Evolutionary conservation across 2,888 invertebrate species (phyloP).

Genomic region (Mactromeris polynyma): DNA sequence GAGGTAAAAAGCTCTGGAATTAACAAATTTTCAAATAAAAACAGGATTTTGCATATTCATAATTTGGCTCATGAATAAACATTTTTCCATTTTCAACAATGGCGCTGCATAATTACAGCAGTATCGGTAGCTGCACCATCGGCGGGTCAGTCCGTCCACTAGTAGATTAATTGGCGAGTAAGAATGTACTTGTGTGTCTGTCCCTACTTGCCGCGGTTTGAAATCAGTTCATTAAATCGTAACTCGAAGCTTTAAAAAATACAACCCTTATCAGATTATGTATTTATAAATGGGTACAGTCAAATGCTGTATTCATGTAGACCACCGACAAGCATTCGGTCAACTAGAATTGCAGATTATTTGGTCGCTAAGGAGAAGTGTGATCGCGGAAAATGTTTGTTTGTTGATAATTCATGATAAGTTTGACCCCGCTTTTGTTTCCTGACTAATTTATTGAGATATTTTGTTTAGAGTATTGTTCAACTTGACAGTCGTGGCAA

Average conservation of each 20-base stretch:
- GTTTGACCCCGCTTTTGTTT: neutral
- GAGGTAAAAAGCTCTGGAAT: neutral
- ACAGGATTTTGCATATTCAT: neutral
- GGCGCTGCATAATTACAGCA: neutral
- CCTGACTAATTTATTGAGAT: neutral
- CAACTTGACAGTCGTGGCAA: neutral
- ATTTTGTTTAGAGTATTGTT: neutral
- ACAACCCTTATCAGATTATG: conserved; percentile 34
- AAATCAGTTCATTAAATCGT: conserved; percentile 44
- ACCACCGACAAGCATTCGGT: neutral
- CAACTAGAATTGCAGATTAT: neutral
- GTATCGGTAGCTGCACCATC: neutral
- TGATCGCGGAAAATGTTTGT: neutral
- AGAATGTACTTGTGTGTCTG: conserved; percentile 3
- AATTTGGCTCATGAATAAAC: neutral
- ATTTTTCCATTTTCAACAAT: neutral
- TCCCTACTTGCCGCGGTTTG: conserved; percentile 26
- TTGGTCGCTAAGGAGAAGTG: neutral
- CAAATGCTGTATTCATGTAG: neutral
- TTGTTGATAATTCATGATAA: conserved; percentile 6
- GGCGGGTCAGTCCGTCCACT: neutral
- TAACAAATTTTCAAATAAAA: neutral
- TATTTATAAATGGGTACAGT: neutral
- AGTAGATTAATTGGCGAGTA: neutral
- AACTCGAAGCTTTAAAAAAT: conserved; percentile 31